Conservation (phyloP, 2,888 invertebrate species). For the Spodoptera picta region DNA sequence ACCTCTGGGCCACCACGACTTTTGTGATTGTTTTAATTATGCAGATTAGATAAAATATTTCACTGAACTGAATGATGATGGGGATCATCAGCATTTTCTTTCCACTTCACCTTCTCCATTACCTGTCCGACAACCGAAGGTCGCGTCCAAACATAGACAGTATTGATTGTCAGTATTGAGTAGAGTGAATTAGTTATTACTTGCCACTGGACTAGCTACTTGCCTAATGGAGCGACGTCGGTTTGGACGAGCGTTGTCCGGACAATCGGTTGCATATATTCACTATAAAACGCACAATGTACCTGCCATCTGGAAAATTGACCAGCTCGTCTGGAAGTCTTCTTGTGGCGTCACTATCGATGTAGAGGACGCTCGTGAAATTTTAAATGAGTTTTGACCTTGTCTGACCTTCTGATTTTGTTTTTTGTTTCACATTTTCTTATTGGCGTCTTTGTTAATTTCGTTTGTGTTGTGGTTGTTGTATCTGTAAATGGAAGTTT, state of each 20-base stretch:
- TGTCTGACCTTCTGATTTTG: too few species aligned
- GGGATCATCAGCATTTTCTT: neutral
- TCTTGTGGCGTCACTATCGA: neutral
- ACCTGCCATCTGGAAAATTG: neutral
- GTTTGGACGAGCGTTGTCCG: neutral
- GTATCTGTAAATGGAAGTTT: too few species aligned
- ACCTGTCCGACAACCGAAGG: conserved; percentile 13
- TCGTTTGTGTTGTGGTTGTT: too few species aligned
- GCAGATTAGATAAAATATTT: too few species aligned
- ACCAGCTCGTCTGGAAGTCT: neutral
- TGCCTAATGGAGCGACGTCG: conserved; percentile 29
- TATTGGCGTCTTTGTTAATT: too few species aligned
- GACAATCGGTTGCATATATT: conserved; percentile 7
- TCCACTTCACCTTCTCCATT: conserved; percentile 10
- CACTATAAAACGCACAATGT: conserved; percentile 10
- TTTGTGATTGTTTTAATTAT: too few species aligned
- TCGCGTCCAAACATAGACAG: conserved; percentile 36
- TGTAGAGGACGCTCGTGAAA: conserved; percentile 1
- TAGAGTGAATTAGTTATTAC: conserved; percentile 53
- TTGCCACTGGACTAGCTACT: conserved; percentile 11
- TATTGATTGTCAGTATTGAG: conserved; percentile 51
- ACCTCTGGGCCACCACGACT: too few species aligned
- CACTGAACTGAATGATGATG: too few species aligned
- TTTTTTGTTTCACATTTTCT: too few species aligned
- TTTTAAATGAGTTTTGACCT: conserved; percentile 28